Percentiles rank a stretch among this genome's conserved stretches.
Evolutionary conservation across 2,888 invertebrate species (phyloP).

Genomic region (Galeopsomyia nigrocyanea): DNA sequence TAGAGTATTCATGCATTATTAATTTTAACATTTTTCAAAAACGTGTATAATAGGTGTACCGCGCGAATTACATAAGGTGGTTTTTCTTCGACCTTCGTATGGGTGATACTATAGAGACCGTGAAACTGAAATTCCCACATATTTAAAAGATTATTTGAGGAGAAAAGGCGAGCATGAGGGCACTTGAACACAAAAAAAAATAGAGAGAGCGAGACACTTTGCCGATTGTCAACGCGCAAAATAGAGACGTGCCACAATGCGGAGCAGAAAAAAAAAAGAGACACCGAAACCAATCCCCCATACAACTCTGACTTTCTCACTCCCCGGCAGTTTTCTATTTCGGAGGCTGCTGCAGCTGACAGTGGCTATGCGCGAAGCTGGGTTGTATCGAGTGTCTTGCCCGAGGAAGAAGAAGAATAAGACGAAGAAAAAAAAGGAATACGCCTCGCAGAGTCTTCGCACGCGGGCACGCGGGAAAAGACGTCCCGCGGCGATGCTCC

Average conservation of each 20-base stretch:
- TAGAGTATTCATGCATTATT: too few species aligned
- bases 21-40: too few species aligned
- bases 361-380: neutral
- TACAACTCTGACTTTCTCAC: too few species aligned
- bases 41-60: too few species aligned
- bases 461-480: neutral
- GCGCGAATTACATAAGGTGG: too few species aligned
- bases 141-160: constrained; percentile 4
- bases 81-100: too few species aligned
- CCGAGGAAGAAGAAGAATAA: neutral
- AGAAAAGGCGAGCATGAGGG: neutral
- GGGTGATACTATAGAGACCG: too few species aligned
- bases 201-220: neutral
- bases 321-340: too few species aligned
- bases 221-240: constrained; percentile 15
- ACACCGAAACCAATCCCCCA: too few species aligned
- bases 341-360: too few species aligned
- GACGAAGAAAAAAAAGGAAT: neutral
- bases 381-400: constrained; percentile 21
- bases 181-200: neutral
- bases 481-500: constrained; percentile 1
- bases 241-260: neutral
- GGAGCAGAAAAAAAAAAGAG: neutral
- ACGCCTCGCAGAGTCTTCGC: neutral
- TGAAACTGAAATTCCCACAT: constrained; percentile 10